Evolutionary conservation across 2,113 vertebrate genomes (phyloP).

Genomic region (Malaclemys terrapin): DNA sequence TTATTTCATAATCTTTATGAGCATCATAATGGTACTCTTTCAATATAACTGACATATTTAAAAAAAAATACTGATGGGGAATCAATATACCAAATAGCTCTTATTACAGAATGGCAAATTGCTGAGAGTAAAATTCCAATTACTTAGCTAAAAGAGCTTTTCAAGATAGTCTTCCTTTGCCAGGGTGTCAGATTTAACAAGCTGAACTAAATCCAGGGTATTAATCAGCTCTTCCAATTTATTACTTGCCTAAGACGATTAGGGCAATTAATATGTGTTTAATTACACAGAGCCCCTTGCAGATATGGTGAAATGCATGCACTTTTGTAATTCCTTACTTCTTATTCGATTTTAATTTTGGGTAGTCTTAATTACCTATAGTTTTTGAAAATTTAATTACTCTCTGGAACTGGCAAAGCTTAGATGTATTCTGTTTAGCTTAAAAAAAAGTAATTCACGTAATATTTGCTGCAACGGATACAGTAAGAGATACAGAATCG

Average conservation of each 20-base stretch:
- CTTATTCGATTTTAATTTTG: conserved; percentile 66
- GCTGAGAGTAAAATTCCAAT: conserved; percentile 74
- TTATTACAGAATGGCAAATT: conserved; percentile 62
- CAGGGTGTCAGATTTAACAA: conserved; percentile 77
- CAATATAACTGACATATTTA: conserved; percentile 29
- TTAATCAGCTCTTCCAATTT: conserved; percentile 78
- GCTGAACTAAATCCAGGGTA: conserved; percentile 77
- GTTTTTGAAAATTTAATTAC: conserved; percentile 63
- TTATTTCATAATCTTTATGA: conserved; percentile 54
- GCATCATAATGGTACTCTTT: conserved; percentile 39
- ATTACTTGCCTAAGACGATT: conserved; percentile 78
- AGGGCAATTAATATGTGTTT: conserved; percentile 75
- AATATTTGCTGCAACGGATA: neutral
- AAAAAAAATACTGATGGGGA: conserved; percentile 17
- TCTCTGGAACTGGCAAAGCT: conserved; percentile 14
- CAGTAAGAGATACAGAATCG: neutral
- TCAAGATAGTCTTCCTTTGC: conserved; percentile 69
- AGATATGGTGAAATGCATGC: conserved; percentile 62
- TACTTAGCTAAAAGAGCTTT: conserved; percentile 75
- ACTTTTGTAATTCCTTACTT: conserved; percentile 57
- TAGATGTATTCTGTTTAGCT: conserved; percentile 14
- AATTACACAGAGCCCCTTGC: conserved; percentile 73
- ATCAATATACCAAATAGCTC: conserved; percentile 62
- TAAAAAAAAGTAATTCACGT: neutral
- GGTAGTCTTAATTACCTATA: conserved; percentile 64